These are phyloP conservation scores for Scaptomyza caliginosa DNA, from an alignment of 2,888 invertebrate genomes.

Conservation along the genomic window DNA sequence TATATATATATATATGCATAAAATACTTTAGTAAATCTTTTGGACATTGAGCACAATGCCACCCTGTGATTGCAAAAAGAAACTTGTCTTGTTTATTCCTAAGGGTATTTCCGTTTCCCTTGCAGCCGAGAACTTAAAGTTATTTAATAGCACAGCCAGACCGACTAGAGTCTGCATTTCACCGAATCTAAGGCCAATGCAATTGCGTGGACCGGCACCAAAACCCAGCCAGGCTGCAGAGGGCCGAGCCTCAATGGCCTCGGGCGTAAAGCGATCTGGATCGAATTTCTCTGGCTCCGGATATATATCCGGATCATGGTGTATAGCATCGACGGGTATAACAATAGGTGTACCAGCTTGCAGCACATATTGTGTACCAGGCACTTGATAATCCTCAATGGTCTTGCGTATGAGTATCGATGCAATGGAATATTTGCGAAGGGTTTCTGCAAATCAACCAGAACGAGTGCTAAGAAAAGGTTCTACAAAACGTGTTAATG, in stretches of 20 bases:
- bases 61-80: conserved; percentile 65
- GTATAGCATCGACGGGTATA: conserved; percentile 85
- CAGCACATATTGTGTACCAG: conserved; percentile 82
- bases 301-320: conserved; percentile 84
- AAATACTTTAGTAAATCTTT: conserved; percentile 23
- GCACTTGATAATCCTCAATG: conserved; percentile 77
- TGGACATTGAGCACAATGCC: conserved; percentile 76
- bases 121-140: conserved; percentile 70
- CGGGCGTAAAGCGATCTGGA: conserved; percentile 84
- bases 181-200: conserved; percentile 82
- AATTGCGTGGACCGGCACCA: conserved; percentile 81
- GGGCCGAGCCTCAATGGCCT: conserved; percentile 71
- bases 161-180: conserved; percentile 81
- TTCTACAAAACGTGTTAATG: background rate
- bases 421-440: conserved; percentile 84
- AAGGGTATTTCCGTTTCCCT: conserved; percentile 72
- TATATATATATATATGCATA: background rate
- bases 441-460: conserved; percentile 82
- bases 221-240: conserved; percentile 79
- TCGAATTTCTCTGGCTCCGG: conserved; percentile 84
- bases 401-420: conserved; percentile 80
- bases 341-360: conserved; percentile 85
- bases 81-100: conserved; percentile 53
- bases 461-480: too few species aligned
- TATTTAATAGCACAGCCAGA: conserved; percentile 66